Evolutionary conservation across 2,888 invertebrate species (phyloP), one percentile per base, ranked within the genome.

Genomic region (Hetaerina titia): DNA sequence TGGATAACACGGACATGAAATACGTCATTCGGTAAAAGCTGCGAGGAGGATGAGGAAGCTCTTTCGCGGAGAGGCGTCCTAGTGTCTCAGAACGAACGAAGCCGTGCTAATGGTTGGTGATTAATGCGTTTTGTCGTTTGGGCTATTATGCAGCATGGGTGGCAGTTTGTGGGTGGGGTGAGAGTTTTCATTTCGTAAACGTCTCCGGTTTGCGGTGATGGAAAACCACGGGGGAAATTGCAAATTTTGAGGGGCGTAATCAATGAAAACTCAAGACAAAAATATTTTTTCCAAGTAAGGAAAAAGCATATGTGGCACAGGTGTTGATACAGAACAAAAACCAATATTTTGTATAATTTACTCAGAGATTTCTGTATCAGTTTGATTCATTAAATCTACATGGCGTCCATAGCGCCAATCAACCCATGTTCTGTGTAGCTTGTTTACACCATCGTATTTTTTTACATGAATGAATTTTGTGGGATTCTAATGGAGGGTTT

Each of bases 41-140:
- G n/a, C 64, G 57, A 74, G 56, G 25, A 57, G 56, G 25, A 9
- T 6, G 9, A 17, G 31, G 56, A 74, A 31, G 31, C 69, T 69
- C 69, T 74, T 69, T 11, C 56, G 69, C 74, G 69, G 13, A 31
- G 56, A 22, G 90, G 69, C 64, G 92, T 92, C 69, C 56, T 69
- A n/a, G 64, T 19, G 74, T 56, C 92, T 69, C 9, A 31, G 45
- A 45, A 64, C 31, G 57, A 56, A 15, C 22, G 89, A 57, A 89
- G 89, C 90, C 63, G 19, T 64, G 19, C 92, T 92, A 92, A 92
- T 92, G 92, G 92, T 15, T 17, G 56, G 69, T 92, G 92, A 92
- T 92, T 92, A 74, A 92, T 92, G 92, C 25, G 63, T 19, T 31
- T 81, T 81, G 81, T 81, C 31, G 81, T 81, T 25, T 31, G 31